Conservation (phyloP, 2,113 vertebrate genomes). For the Burhinus bistriatus region DNA sequence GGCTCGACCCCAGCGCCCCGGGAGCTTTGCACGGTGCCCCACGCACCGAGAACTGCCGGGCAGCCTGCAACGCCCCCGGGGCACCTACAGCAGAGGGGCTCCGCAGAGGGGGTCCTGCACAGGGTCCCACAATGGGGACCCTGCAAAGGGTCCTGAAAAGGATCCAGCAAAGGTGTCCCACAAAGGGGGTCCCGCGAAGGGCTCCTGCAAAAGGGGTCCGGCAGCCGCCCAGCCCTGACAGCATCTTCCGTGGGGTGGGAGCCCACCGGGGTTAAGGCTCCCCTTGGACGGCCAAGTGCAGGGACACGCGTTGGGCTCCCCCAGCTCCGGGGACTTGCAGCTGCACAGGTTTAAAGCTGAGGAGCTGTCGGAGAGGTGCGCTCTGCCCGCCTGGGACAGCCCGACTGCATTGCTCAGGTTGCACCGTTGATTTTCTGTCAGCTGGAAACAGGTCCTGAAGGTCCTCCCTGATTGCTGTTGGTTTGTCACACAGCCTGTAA, state of each 20-base stretch:
- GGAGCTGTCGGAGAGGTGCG: background rate
- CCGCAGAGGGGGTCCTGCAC: background rate
- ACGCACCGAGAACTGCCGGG: rapidly evolving
- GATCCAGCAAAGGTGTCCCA: background rate
- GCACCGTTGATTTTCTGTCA: background rate
- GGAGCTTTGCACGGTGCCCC: background rate
- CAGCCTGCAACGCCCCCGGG: background rate
- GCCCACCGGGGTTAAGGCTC: background rate
- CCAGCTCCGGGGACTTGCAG: rapidly evolving
- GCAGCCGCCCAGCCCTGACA: background rate
- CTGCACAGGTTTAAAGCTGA: rapidly evolving
- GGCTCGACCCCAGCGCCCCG: rapidly evolving
- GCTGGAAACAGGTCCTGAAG: background rate
- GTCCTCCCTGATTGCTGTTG: background rate
- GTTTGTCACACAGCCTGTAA: background rate
- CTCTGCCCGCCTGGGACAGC: background rate
- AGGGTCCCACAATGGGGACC: background rate
- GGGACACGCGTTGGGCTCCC: background rate
- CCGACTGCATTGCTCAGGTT: rapidly evolving
- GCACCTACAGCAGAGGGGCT: background rate
- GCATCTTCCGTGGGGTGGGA: background rate
- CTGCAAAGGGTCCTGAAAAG: background rate
- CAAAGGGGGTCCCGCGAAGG: background rate
- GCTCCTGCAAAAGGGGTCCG: background rate
- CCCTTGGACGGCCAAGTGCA: background rate